Percentiles rank a stretch among this genome's conserved stretches.
Conservation (phyloP, 2,113 vertebrate genomes). For the Egretta garzetta region DNA sequence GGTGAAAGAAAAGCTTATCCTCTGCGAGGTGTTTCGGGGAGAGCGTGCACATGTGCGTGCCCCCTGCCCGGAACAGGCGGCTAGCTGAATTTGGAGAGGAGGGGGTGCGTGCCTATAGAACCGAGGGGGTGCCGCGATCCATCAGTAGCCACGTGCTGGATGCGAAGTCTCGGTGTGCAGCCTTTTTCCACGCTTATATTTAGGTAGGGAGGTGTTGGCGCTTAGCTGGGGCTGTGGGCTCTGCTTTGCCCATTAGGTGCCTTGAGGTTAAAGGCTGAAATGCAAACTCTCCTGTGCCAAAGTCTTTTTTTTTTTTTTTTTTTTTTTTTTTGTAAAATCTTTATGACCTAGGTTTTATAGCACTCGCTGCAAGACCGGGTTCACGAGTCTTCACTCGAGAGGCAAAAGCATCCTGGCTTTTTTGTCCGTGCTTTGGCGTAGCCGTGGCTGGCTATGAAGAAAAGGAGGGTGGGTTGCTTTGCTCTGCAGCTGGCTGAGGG, state of each 20-base stretch:
- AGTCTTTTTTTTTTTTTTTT: too few species aligned
- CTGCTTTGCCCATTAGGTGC: background rate
- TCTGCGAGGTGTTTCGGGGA: background rate
- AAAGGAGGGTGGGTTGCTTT: background rate
- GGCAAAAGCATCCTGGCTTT: background rate
- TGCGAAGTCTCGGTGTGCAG: background rate
- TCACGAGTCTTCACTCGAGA: background rate
- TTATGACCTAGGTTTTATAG: background rate
- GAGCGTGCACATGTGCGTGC: rapidly evolving
- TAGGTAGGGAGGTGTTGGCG: background rate
- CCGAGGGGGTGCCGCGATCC: background rate
- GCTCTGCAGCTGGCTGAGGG: background rate
- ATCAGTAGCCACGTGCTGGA: rapidly evolving
- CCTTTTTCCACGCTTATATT: rapidly evolving
- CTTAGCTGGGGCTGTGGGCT: background rate
- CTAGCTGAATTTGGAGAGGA: background rate
- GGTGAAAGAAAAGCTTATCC: background rate
- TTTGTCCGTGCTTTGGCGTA: background rate
- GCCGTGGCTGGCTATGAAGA: background rate
- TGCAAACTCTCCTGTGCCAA: background rate
- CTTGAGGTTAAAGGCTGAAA: background rate
- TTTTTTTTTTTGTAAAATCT: too few species aligned
- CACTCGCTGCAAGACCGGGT: rapidly evolving
- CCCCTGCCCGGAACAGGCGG: background rate
- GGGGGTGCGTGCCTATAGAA: background rate